Base-by-base conservation (phyloP, 2,113 vertebrate species). In the Phylloscopus trochilus region DNA sequence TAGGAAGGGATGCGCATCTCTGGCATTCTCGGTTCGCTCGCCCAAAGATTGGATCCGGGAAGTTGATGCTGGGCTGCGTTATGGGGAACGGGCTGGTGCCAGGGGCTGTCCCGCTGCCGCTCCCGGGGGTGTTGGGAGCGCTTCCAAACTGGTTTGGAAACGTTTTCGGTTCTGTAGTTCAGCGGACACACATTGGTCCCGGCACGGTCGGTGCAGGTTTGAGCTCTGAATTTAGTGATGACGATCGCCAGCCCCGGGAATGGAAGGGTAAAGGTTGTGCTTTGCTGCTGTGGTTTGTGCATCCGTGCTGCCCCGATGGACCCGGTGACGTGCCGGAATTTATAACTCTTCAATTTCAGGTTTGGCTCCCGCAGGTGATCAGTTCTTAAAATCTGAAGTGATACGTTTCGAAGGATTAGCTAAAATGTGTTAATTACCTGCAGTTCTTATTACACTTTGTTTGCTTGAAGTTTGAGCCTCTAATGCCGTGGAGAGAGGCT, bases 361-460 rank as follows among this genome's bases (percentile, higher is more conserved):
- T 53, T n/a, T 39, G 59, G 5, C 26, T 52, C 30, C 44, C 2
- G 6, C 9, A 15, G 35, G 5, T 11, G 17, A 22, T 20, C 17
- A 7, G 33, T 4, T 47, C 72, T 33, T 76, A 8, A 56, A 56
- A 52, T 33, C 37, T 4, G 1, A 47, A 39, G 53, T 6, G 26
- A 55, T 35, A 7, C 1, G 19, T 11, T 73, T 47, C 6, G 58
- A 64, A 43, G 53, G 70, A 20, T 88, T 53, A 37, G 26, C 39
- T 64, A 3, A 19, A 43, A 30, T 33, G 14, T 46, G 4, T 41
- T 26, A 15, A 47, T 15, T 10, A 23, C 8, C 2, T 7, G 28
- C 39, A 1, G 26, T 14, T 52, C 10, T 1, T 5, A 0, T 2
- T 22, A 1, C 9, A 1, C 35, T 39, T 30, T 6, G 0, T 7